phyloP scores from a whole-genome alignment of 2,113 vertebrate species.

The Cyphomyrus plagiostoma region DNA sequence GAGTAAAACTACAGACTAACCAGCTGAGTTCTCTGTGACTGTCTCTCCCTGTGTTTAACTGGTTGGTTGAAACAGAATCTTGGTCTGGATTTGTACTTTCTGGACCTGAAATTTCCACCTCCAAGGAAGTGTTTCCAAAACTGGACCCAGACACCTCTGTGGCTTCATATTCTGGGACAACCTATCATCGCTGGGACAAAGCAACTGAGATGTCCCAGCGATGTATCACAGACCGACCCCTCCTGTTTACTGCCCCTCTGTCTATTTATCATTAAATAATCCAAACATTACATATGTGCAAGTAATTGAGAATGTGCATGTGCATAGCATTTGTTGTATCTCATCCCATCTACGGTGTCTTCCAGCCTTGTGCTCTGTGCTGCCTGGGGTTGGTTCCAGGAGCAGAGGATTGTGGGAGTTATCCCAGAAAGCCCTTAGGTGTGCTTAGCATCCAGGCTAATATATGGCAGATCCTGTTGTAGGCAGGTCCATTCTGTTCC shows the following conservation, averaged over 20 bases:
- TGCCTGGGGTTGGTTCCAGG: neutral
- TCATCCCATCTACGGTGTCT: too few relatives aligned
- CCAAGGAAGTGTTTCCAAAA: neutral
- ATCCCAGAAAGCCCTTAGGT: neutral
- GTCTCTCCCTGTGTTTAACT: too few relatives aligned
- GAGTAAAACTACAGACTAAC: too few relatives aligned
- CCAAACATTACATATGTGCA: neutral
- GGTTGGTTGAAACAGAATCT: neutral
- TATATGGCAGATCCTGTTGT: neutral
- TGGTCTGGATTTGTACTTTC: neutral
- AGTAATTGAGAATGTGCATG: neutral
- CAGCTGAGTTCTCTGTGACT: too few relatives aligned
- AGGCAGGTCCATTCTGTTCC: neutral
- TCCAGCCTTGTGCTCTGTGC: too few relatives aligned
- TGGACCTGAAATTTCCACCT: too few relatives aligned
- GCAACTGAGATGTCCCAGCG: neutral
- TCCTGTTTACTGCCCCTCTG: neutral
- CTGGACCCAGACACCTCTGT: neutral
- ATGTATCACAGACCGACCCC: neutral
- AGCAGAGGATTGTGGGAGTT: neutral
- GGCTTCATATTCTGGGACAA: neutral
- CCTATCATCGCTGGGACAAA: neutral
- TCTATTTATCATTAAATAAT: neutral
- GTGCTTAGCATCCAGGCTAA: neutral
- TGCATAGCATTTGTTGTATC: too few relatives aligned